These are phyloP conservation scores for Apistogramma diplotaenia DNA, from an alignment of 2,113 vertebrate genomes.

Conservation along the genomic window DNA sequence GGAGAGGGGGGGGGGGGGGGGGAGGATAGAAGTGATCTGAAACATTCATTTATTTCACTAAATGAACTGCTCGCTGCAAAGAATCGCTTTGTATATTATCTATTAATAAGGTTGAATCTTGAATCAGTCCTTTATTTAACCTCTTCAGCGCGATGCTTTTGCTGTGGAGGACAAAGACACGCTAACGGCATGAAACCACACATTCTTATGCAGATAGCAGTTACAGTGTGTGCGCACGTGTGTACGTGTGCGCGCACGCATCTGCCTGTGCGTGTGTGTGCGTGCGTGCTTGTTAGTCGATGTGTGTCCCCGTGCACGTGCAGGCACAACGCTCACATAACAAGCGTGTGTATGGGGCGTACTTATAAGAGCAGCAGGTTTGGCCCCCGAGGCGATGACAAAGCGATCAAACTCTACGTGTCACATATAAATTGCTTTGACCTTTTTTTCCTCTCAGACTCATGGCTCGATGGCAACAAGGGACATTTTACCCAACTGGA, in stretches of 20 bases:
- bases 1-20: no score
- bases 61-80: neutral
- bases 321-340: neutral
- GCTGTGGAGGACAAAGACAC: constrained; percentile 28
- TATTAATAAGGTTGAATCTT: neutral
- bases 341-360: constrained; percentile 19
- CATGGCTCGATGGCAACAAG: constrained; percentile 74
- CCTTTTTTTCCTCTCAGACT: constrained; percentile 74
- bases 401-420: constrained; percentile 81
- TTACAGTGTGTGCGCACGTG: neutral
- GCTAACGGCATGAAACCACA: constrained; percentile 28
- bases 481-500: constrained; percentile 77
- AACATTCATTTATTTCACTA: neutral
- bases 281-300: neutral
- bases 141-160: neutral
- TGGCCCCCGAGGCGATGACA: constrained; percentile 78
- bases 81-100: neutral
- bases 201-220: constrained; percentile 47
- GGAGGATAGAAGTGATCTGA: neutral
- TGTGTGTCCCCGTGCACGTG: constrained; percentile 4
- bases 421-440: constrained; percentile 86
- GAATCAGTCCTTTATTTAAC: constrained; percentile 29
- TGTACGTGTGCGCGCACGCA: neutral
- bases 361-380: constrained; percentile 61
- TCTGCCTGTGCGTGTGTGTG: neutral